phyloP scores from a whole-genome alignment of 2,888 invertebrate species.

The Microplitis manilae region DNA sequence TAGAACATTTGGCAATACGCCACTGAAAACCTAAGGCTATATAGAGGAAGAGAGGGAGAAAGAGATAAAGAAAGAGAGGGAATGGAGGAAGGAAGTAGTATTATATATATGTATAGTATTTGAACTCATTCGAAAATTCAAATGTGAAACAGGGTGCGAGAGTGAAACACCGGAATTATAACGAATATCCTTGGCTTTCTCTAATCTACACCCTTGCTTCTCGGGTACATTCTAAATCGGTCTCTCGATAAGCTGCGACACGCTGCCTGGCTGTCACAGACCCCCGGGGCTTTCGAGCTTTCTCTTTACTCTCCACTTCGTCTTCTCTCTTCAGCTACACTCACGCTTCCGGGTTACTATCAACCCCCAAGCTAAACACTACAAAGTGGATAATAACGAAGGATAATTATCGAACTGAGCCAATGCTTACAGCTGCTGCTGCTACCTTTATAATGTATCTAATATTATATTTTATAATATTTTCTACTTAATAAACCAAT shows the following conservation, averaged over 20 bases:
- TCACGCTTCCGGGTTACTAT: constrained; percentile 23
- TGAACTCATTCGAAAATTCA: background rate
- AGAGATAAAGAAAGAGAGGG: constrained; percentile 5
- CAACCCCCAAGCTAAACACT: constrained; percentile 33
- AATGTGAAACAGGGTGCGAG: background rate
- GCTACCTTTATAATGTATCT: background rate
- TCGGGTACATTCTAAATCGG: constrained; percentile 47
- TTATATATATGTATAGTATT: constrained; percentile 4
- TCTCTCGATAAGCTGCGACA: constrained; percentile 48
- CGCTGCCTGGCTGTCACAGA: constrained; percentile 37
- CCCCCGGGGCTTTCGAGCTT: constrained; percentile 29
- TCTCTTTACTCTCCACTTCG: background rate
- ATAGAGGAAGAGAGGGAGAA: constrained; percentile 16
- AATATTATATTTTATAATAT: background rate
- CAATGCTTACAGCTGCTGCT: constrained; percentile 9
- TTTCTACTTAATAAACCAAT: no score
- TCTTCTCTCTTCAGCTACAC: background rate
- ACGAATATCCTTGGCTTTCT: constrained; percentile 37
- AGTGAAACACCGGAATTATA: constrained; percentile 32
- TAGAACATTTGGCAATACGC: constrained; percentile 45
- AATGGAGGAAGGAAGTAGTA: background rate
- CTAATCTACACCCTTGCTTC: constrained; percentile 37
- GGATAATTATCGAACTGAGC: constrained; percentile 40
- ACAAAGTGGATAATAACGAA: constrained; percentile 40
- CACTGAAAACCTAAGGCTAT: constrained; percentile 30